Evolutionary conservation across 1,140 invertebrate species (phyloP), one percentile per base, ranked within the genome.

Genomic region (Nasonia vitripennis): DNA sequence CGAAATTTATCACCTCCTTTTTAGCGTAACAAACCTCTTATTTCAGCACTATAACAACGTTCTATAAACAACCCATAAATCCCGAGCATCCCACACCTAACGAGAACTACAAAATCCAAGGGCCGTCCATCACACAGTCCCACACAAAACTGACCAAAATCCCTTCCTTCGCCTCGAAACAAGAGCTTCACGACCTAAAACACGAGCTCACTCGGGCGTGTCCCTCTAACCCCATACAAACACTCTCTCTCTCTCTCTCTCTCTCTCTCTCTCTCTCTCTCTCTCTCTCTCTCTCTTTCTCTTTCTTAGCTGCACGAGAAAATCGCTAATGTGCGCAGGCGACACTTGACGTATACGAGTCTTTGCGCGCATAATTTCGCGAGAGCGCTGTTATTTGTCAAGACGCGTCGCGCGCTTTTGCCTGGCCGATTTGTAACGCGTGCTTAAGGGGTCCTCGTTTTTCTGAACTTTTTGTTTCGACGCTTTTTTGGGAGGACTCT

Each of bases 351-450:
- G 27, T 55, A 34, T 34, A 45, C 17, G 37, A 37, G 2, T 17
- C 17, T 31, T 68, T 20, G 71, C 27, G 11, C 41, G 48, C 81
- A 82, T 82, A 82, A 82, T 82, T 82, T 82, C 55, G 48, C 71
- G 11, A 37, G 31, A 62, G 70, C 68, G 23, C 23, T 55, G 81
- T 51, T 82, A 82, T 82, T 82, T 82, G 81, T 82, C 81, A 82
- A 17, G 6, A 17, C 20, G 20, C 71, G 48, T 34, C 70, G n/a
- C 27, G 20, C 4, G 80, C 77, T 23, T 41, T 79, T 68, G 31
- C 71, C 48, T 17, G 34, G 14, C 14, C 48, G 81, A 82, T 82
- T 82, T 82, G 68, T 82, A 82, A 55, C 23, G 45, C 48, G 7
- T n/a, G 12, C 67, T 12, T 31, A 27, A 37, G 27, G 0, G 37